Evolutionary conservation across 2,113 vertebrate species (phyloP).

Genomic region (Riparia riparia): DNA sequence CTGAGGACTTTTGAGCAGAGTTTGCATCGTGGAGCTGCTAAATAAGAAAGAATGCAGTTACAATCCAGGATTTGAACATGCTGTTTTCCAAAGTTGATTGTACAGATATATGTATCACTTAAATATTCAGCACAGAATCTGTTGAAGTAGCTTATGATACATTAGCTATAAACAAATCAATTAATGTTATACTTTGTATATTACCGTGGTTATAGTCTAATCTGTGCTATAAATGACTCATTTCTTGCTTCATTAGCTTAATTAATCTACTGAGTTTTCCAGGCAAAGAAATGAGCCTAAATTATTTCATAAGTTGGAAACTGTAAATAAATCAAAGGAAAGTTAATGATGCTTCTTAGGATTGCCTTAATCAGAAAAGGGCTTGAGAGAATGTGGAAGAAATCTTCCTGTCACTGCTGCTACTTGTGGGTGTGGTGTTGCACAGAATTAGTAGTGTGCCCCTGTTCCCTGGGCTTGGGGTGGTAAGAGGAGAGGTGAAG

Average conservation of each 20-base stretch:
- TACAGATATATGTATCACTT: background rate
- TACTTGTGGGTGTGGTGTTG: background rate
- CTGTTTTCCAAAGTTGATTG: background rate
- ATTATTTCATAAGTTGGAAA: background rate
- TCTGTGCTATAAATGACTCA: background rate
- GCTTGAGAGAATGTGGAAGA: background rate
- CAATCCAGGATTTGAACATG: background rate
- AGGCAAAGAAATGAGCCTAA: background rate
- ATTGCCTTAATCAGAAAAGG: fast-evolving
- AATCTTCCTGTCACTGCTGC: background rate
- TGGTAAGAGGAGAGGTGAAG: background rate
- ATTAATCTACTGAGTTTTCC: background rate
- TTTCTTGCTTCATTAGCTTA: background rate
- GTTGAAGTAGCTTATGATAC: background rate
- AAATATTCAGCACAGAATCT: background rate
- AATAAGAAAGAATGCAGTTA: background rate
- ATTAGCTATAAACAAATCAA: background rate
- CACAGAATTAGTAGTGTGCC: background rate
- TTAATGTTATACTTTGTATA: background rate
- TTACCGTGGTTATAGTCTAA: background rate
- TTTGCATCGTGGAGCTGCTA: background rate
- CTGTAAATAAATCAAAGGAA: background rate
- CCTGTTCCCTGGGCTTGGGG: background rate
- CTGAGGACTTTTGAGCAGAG: background rate
- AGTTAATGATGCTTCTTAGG: background rate